Conservation (phyloP, 37 sponge, comb jelly and placozoan genomes). For the Chondrilla cf. caribensis region DNA sequence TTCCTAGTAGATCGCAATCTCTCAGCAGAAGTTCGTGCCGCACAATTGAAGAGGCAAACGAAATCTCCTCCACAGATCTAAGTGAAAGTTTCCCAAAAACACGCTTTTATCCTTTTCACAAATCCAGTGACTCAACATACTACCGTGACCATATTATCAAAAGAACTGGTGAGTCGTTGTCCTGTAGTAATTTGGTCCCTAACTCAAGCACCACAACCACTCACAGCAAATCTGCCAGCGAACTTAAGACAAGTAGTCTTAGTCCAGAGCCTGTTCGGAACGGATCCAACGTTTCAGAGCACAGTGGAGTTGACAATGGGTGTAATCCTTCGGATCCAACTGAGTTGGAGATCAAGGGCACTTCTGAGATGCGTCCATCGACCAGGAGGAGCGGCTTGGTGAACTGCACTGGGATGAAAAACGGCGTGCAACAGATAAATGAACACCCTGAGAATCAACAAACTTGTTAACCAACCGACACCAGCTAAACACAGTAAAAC, state of each 20-base stretch:
- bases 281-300: constrained; percentile 6
- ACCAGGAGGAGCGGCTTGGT: constrained; percentile 24
- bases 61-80: no score
- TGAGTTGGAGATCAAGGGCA: not conserved
- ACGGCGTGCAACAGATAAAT: not conserved
- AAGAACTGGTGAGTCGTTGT: no score
- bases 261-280: not conserved
- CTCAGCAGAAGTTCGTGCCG: no score
- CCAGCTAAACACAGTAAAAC: no score
- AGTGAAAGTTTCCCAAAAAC: no score
- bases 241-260: not conserved
- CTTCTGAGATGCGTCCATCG: constrained; percentile 6
- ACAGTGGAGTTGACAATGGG: not conserved
- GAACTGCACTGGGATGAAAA: not conserved
- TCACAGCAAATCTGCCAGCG: no score
- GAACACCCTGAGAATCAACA: not conserved
- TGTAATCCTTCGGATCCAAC: not conserved
- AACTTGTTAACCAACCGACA: no score
- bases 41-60: no score
- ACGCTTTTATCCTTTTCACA: no score
- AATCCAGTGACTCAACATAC: not conserved
- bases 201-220: no score
- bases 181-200: no score
- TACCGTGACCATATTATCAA: not conserved
- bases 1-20: no score